A percentile compares a stretch with the other conserved stretches of the same genome.
Conservation (phyloP, 2,797 vertebrate species). For the Hyperoplus lanceolatus region DNA sequence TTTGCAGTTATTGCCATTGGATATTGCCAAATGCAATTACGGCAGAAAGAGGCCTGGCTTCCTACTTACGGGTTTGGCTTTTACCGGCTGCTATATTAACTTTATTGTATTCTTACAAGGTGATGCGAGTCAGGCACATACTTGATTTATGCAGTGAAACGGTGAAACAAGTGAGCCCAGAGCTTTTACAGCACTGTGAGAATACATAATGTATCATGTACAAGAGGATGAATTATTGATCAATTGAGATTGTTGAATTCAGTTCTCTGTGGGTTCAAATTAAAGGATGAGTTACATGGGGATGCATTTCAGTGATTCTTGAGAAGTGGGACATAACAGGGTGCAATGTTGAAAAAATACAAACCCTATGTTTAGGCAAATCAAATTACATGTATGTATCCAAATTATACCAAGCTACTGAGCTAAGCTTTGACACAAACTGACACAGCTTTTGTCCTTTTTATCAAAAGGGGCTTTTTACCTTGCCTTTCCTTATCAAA, state of each 20-base stretch:
- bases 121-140: slow-evolving; percentile 47
- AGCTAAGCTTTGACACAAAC: too few species aligned
- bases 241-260: slow-evolving; percentile 7
- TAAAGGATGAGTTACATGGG: background rate
- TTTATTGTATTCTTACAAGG: slow-evolving; percentile 56
- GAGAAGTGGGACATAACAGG: too few species aligned
- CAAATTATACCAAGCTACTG: too few species aligned
- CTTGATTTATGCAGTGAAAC: slow-evolving; percentile 26
- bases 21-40: slow-evolving; percentile 76
- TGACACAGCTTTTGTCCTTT: too few species aligned
- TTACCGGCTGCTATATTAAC: slow-evolving; percentile 44
- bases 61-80: slow-evolving; percentile 50
- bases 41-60: slow-evolving; percentile 53
- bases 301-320: too few species aligned
- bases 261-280: slow-evolving; percentile 27
- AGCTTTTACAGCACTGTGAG: background rate
- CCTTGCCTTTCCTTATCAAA: too few species aligned
- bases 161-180: slow-evolving; percentile 3
- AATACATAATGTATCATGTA: background rate
- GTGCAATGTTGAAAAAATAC: too few species aligned
- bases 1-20: slow-evolving; percentile 68
- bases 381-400: too few species aligned
- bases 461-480: too few species aligned
- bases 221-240: slow-evolving; percentile 16
- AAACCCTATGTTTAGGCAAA: too few species aligned